phyloP scores from a whole-genome alignment of 2,113 vertebrate species.

The Mesitornis unicolor region DNA sequence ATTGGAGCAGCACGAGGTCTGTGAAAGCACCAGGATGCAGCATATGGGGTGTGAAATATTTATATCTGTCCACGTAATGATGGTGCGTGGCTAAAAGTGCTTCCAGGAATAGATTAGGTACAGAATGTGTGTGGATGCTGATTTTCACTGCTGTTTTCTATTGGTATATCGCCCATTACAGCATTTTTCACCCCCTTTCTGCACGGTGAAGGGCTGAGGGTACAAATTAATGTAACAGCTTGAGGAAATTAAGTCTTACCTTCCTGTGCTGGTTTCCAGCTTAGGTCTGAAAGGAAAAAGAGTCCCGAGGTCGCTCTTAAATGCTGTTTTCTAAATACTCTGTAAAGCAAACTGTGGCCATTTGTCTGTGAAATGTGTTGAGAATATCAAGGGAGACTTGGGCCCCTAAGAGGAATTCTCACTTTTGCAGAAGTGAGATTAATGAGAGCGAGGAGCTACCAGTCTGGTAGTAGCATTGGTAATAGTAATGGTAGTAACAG shows the following conservation, averaged over 20 bases:
- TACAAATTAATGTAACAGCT: background rate
- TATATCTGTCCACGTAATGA: background rate
- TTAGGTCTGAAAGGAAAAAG: background rate
- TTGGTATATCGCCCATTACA: background rate
- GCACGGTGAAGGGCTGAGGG: background rate
- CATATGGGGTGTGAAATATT: slow-evolving; percentile 1
- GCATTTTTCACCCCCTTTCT: background rate
- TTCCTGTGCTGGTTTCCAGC: background rate
- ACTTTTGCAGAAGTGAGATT: background rate
- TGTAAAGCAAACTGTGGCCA: background rate
- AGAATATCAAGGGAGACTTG: background rate
- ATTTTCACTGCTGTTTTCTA: background rate
- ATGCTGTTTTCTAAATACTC: background rate
- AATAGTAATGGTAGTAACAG: too few relatives aligned
- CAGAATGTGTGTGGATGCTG: background rate
- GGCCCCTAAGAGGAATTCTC: background rate
- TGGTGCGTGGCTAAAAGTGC: background rate
- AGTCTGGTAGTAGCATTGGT: background rate
- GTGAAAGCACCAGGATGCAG: fast-evolving
- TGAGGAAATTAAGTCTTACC: background rate
- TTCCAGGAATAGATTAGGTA: background rate
- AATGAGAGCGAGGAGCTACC: background rate
- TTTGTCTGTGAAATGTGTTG: background rate
- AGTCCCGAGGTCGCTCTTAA: background rate
- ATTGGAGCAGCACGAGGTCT: background rate